Base-by-base conservation (phyloP, 2,888 invertebrate genomes). In the Tryphoninae sp. region DNA sequence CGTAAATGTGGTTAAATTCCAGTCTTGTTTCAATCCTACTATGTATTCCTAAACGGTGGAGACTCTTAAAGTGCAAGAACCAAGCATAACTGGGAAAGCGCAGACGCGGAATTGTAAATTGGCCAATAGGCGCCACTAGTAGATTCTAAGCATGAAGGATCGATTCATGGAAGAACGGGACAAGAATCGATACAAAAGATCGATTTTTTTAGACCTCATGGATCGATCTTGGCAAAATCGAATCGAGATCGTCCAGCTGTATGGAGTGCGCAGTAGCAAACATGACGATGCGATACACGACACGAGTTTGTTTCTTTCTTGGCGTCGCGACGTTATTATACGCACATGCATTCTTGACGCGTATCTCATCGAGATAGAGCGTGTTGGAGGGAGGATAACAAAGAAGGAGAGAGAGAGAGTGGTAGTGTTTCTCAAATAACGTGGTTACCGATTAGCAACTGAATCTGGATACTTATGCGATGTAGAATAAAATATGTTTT, bases 401-500 rank as follows among this genome's bases (percentile, higher is more conserved):
- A 16, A 61, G 71, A 61, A 61, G 33, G 33, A 62, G 64, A 3
- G 3, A 61, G 33, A 62, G 64, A 64, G 53, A 40, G 13, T n/a
- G 26, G 33, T 16, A 8, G n/a, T 23, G 62, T 64, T 53, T 23
- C 53, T 22, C 62, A 13, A 62, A 33, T 55, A 53, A 64, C 73
- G 22, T 55, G 4, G 53, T 64, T 53, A 62, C 64, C 6, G 62
- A 49, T 51, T 51, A 62, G 23, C 23, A 33, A 33, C 42, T 51
- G 51, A n/a, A 53, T 51, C 62, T 33, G 33, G 68, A 53, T 51
- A 33, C 53, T n/a, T 33, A 53, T 19, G 53, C 26, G 51, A 65
- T 45, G 2, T 42, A 64, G 22, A 23, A 16, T 19, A 73, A 64
- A 13, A 22, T 33, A 33, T 7, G 33, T 33, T 33, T 33, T 0